These are phyloP conservation scores for Sepioteuthis lessoniana DNA, from an alignment of 2,888 invertebrate species.

Conservation along the genomic window DNA sequence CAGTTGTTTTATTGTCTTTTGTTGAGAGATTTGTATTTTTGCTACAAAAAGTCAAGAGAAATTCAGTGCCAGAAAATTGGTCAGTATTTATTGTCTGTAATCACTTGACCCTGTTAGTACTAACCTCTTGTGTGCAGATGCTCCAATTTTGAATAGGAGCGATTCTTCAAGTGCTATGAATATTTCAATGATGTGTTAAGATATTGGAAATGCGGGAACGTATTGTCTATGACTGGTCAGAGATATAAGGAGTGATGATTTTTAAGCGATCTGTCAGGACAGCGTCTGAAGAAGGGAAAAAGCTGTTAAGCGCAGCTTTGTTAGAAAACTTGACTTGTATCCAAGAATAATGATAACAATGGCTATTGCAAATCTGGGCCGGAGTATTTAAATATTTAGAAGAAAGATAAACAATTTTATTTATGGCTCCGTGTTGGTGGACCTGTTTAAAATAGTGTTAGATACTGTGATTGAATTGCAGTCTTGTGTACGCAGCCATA, in stretches of 20 bases:
- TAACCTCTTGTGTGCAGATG: background rate
- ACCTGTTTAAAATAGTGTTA: background rate
- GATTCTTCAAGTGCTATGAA: background rate
- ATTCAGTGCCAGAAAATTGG: background rate
- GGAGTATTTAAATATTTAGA: background rate
- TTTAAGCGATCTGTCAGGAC: background rate
- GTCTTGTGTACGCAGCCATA: too few relatives aligned
- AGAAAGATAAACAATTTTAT: background rate
- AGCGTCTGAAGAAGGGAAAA: too few relatives aligned
- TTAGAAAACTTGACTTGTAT: background rate
- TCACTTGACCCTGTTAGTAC: background rate
- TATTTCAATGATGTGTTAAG: background rate
- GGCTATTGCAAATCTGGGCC: background rate
- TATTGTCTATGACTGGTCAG: background rate
- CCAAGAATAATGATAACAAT: background rate
- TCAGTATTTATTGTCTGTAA: background rate
- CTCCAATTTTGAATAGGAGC: background rate
- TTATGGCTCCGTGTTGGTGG: background rate
- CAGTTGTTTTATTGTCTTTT: background rate
- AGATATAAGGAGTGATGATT: background rate
- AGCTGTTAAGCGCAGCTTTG: background rate
- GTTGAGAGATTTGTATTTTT: background rate
- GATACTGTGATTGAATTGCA: too few relatives aligned
- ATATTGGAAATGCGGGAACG: background rate
- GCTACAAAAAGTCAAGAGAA: too few relatives aligned